These are phyloP conservation scores for Schizopygopsis pylzovi DNA, from an alignment of 2,797 vertebrate genomes.

Conservation along the genomic window DNA sequence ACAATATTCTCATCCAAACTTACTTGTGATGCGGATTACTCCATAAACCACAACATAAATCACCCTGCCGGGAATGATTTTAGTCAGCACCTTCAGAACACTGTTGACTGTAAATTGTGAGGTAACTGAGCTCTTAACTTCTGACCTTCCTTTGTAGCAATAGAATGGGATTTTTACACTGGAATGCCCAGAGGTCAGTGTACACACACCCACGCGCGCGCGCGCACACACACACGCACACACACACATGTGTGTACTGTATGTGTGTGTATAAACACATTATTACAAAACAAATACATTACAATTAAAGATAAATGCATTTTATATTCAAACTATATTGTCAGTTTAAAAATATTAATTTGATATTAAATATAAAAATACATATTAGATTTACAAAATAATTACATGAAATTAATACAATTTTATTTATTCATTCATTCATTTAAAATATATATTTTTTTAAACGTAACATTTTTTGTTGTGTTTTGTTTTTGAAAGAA, in stretches of 20 bases:
- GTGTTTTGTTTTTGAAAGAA: background rate
- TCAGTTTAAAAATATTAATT: background rate
- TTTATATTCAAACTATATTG: too few relatives aligned
- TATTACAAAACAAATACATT: background rate
- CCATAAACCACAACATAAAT: constrained; percentile 46
- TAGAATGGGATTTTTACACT: background rate
- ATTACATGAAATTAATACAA: background rate
- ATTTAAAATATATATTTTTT: background rate
- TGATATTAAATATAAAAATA: background rate
- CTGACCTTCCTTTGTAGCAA: background rate
- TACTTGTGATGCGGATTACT: constrained; percentile 36
- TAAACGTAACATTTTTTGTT: too few relatives aligned
- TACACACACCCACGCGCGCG: background rate
- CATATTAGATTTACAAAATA: background rate
- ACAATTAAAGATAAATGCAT: background rate
- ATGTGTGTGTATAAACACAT: background rate
- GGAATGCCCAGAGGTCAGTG: background rate
- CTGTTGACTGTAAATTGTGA: background rate
- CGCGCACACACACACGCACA: background rate
- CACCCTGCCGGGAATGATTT: constrained; percentile 1
- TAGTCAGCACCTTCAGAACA: background rate
- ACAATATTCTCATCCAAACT: constrained; percentile 22
- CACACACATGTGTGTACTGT: background rate
- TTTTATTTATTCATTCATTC: background rate
- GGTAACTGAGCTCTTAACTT: background rate